Conservation (phyloP, 2,888 invertebrate genomes). For the Diarsia rubi region DNA sequence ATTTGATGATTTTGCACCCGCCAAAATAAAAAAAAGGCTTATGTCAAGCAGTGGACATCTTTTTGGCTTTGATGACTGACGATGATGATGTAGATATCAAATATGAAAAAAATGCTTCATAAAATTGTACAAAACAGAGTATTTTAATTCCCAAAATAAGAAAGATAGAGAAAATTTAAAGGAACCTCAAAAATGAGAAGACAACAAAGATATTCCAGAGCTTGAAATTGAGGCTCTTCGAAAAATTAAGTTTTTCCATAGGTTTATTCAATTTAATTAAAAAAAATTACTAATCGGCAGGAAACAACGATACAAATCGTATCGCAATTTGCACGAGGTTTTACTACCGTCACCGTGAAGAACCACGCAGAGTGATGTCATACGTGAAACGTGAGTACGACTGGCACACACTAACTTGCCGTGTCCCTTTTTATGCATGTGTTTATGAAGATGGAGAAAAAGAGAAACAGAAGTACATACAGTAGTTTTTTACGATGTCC, state of each 20-base stretch:
- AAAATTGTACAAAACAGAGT: too few species aligned
- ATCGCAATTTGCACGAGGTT: not conserved
- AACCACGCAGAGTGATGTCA: conserved; percentile 29
- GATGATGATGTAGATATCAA: not conserved
- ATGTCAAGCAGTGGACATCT: not conserved
- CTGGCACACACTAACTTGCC: not conserved
- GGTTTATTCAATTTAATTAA: not conserved
- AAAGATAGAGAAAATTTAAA: too few species aligned
- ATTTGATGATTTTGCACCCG: too few species aligned
- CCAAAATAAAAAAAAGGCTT: too few species aligned
- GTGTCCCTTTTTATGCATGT: conserved; percentile 11
- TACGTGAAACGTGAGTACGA: conserved; percentile 29
- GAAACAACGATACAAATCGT: not conserved
- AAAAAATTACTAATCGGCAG: not conserved
- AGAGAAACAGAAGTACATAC: not conserved
- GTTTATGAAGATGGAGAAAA: not conserved
- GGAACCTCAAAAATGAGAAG: not conserved
- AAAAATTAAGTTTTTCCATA: not conserved
- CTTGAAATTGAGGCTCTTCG: not conserved
- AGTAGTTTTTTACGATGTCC: not conserved
- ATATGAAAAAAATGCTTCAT: not conserved
- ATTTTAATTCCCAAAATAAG: too few species aligned
- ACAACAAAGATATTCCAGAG: not conserved
- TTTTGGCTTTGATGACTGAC: not conserved
- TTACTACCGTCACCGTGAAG: conserved; percentile 3